phyloP scores from a whole-genome alignment of 2,888 invertebrate species.

The Dicroscelio sp. region DNA sequence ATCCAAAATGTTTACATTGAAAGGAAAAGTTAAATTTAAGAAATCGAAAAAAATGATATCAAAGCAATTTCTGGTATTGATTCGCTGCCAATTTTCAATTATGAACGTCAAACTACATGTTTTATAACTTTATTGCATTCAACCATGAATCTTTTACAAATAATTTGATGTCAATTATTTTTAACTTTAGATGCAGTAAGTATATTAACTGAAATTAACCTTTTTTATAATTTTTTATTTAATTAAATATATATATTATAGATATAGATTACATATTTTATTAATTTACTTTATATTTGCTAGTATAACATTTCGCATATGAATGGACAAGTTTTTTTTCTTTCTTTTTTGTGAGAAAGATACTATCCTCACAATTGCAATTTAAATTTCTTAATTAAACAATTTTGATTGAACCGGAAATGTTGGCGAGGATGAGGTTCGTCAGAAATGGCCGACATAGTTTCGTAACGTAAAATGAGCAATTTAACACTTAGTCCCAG shows the following conservation, averaged over 20 bases:
- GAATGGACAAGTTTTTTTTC: too few relatives aligned
- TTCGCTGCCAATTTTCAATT: conserved; percentile 77
- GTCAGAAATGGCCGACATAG: conserved; percentile 10
- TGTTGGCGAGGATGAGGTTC: too few relatives aligned
- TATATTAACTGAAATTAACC: too few relatives aligned
- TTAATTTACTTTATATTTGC: too few relatives aligned
- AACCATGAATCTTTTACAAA: conserved; percentile 52
- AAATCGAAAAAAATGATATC: not conserved
- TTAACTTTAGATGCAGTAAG: conserved; percentile 43
- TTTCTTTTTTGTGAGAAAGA: too few relatives aligned
- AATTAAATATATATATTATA: too few relatives aligned
- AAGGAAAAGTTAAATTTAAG: not conserved
- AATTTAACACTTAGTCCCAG: conserved; percentile 67
- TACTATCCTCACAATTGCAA: not conserved
- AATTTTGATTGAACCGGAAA: not conserved
- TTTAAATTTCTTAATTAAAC: not conserved
- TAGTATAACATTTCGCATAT: too few relatives aligned
- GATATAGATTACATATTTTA: too few relatives aligned
- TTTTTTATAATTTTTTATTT: not conserved
- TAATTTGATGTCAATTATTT: conserved; percentile 70
- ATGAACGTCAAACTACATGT: conserved; percentile 72
- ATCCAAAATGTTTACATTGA: not conserved
- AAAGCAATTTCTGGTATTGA: conserved; percentile 57
- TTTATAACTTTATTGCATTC: conserved; percentile 69
- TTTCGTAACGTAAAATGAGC: conserved; percentile 65